Base-by-base conservation (phyloP, 1,140 invertebrate species). In the Drosophila mayri region DNA sequence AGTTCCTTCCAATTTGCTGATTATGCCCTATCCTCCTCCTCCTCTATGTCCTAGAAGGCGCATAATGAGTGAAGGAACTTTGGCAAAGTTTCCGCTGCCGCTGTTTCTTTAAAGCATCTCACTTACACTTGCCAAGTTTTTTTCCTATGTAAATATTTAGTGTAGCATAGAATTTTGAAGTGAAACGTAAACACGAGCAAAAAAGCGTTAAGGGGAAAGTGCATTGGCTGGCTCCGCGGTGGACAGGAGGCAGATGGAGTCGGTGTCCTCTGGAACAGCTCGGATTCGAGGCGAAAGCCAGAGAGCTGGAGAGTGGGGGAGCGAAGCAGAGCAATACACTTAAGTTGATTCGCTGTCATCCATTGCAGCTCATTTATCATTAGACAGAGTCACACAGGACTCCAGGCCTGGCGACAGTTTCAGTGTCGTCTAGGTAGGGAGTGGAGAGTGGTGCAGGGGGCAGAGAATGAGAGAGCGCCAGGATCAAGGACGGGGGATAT, bases 281-380 rank as follows among this genome's bases (percentile, higher is more conserved):
- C 14, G 59, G 20, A 30, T 25, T 20, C 38, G 16, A 32, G 16
- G 38, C 30, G 28, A 44, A 16, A n/a, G 22, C 43, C 20, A 47
- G 46, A 41, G 62, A 46, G 63, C 8, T 57, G 12, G 30, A 10
- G 46, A 28, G 46, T n/a, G 84, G 62, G 61, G 64, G 58, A 71
- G 77, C 80, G 79, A 88, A 90, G 85, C 84, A 90, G 84, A 88
- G 84, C 84, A 91, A 91, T 91, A 91, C 90, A 91, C 90, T 91
- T 91, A 91, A 90, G 90, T 91, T 91, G 90, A 91, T 91, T 91
- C 90, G 90, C 90, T 91, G 90, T 91, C 90, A 91, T 91, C 85
- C 82, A 91, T 91, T 91, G 90, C 90, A 91, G 90, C 90, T 91
- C 90, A 91, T 91, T 91, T 91, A 91, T 91, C 90, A 91, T 91